phyloP scores from a whole-genome alignment of 2,888 invertebrate genomes.

The Nephrocerus scutellatus region DNA sequence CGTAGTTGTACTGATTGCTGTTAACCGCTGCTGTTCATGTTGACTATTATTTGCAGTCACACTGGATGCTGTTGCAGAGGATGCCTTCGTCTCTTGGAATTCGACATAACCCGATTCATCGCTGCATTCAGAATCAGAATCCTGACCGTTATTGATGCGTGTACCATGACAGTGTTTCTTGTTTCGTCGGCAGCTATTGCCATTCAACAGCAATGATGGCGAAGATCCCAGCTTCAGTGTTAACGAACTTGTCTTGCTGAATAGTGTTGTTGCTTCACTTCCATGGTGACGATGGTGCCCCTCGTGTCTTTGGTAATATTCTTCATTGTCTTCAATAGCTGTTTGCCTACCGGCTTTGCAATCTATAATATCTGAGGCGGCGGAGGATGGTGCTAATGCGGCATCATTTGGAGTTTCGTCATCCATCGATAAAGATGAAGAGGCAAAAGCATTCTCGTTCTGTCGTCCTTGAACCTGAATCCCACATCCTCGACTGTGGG shows the following conservation, averaged over 20 bases:
- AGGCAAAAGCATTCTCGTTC: too few species aligned
- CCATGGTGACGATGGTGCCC: slow-evolving; percentile 32
- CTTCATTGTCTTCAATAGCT: slow-evolving; percentile 30
- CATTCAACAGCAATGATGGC: slow-evolving; percentile 27
- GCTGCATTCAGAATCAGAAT: slow-evolving; percentile 75
- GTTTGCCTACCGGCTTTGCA: too few species aligned
- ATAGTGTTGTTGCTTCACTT: slow-evolving; percentile 36
- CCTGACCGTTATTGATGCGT: slow-evolving; percentile 46
- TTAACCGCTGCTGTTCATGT: slow-evolving; percentile 10
- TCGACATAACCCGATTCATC: slow-evolving; percentile 91
- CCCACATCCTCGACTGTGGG: slow-evolving; percentile 1
- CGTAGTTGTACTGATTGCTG: slow-evolving; percentile 17
- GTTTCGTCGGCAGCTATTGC: slow-evolving; percentile 21
- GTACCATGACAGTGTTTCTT: slow-evolving; percentile 14
- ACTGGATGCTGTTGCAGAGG: not conserved
- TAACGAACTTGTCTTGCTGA: slow-evolving; percentile 40
- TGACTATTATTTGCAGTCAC: slow-evolving; percentile 7
- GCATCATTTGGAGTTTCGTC: slow-evolving; percentile 17
- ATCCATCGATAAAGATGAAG: too few species aligned
- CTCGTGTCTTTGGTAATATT: slow-evolving; percentile 25
- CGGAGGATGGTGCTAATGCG: too few species aligned
- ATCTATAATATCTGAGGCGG: too few species aligned
- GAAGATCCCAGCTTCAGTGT: slow-evolving; percentile 35
- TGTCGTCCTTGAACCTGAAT: not conserved
- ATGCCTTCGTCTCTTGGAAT: slow-evolving; percentile 49